phyloP scores from a whole-genome alignment of 1,140 invertebrate genomes.

The Drosophila pectinifera region DNA sequence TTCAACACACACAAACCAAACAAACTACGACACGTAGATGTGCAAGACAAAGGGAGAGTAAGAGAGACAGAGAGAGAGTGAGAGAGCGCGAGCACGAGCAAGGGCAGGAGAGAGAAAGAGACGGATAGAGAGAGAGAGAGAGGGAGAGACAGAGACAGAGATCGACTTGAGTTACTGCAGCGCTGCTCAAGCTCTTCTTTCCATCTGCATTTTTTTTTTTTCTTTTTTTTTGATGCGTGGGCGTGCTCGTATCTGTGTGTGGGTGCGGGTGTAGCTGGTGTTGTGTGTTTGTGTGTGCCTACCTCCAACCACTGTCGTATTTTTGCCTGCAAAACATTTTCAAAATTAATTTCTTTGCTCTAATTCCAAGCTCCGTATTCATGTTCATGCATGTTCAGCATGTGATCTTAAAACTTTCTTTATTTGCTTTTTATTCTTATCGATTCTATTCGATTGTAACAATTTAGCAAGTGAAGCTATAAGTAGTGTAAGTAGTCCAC shows the following conservation, averaged over 20 bases:
- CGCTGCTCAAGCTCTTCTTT: slow-evolving; percentile 48
- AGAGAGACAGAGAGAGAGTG: slow-evolving; percentile 3
- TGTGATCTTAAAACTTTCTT: too few relatives aligned
- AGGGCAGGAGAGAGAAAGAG: slow-evolving; percentile 36
- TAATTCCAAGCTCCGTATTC: slow-evolving; percentile 8
- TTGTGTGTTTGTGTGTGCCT: slow-evolving; percentile 77
- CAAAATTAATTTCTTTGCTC: slow-evolving; percentile 79
- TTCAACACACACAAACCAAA: slow-evolving; percentile 45
- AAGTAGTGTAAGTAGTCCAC: too few relatives aligned
- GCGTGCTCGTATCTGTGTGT: slow-evolving; percentile 14
- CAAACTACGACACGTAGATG: slow-evolving; percentile 36
- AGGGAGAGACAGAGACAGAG: slow-evolving; percentile 34
- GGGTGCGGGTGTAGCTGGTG: slow-evolving; percentile 8
- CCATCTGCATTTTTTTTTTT: slow-evolving; percentile 16
- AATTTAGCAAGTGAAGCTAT: too few relatives aligned
- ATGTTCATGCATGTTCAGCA: too few relatives aligned
- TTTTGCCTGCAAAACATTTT: slow-evolving; percentile 87
- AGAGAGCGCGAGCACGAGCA: slow-evolving; percentile 24
- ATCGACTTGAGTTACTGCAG: slow-evolving; percentile 41
- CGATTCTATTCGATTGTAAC: too few relatives aligned
- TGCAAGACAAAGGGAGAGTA: slow-evolving; percentile 14
- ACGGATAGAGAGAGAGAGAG: slow-evolving; percentile 43
- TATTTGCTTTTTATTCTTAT: too few relatives aligned
- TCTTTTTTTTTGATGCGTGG: slow-evolving; percentile 10
- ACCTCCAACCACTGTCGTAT: slow-evolving; percentile 91